These are phyloP conservation scores for Eubucco bourcierii DNA, from an alignment of 2,113 vertebrate species.

Conservation along the genomic window DNA sequence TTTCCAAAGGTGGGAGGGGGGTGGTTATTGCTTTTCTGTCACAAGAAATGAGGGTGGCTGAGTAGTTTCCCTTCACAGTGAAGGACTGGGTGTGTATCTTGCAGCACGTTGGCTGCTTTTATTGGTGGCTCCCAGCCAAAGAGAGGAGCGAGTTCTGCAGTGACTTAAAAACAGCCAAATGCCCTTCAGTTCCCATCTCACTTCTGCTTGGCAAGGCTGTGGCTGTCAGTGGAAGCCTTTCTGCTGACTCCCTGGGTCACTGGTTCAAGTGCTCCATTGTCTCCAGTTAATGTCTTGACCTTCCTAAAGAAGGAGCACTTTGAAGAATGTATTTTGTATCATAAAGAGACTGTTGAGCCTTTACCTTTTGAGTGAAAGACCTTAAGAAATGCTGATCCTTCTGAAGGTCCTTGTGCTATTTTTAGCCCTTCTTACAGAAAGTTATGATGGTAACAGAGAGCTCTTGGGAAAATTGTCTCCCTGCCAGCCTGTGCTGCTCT, in stretches of 20 bases:
- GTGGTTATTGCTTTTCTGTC: not conserved
- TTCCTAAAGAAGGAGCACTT: slow-evolving; percentile 25
- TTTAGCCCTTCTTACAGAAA: slow-evolving; percentile 1
- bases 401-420: not conserved
- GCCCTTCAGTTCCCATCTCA: not conserved
- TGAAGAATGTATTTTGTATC: slow-evolving; percentile 41
- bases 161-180: not conserved
- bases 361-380: slow-evolving; percentile 22
- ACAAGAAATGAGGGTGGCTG: slow-evolving; percentile 31
- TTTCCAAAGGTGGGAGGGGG: slow-evolving; percentile 44
- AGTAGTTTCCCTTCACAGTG: slow-evolving; percentile 65
- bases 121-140: slow-evolving; percentile 24
- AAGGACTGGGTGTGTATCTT: slow-evolving; percentile 40
- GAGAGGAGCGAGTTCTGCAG: not conserved
- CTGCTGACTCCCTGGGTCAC: slow-evolving; percentile 12
- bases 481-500: slow-evolving; percentile 8
- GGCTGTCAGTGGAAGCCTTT: not conserved
- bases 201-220: not conserved
- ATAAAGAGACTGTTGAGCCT: slow-evolving; percentile 4
- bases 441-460: not conserved
- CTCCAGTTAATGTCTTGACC: not conserved
- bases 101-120: slow-evolving; percentile 51
- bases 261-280: slow-evolving; percentile 41
- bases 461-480: not conserved
- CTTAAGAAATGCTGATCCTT: not conserved